A percentile compares a stretch with the other conserved stretches of the same genome.
phyloP scores from a whole-genome alignment of 2,113 vertebrate species.

The Todiramphus chloris region DNA sequence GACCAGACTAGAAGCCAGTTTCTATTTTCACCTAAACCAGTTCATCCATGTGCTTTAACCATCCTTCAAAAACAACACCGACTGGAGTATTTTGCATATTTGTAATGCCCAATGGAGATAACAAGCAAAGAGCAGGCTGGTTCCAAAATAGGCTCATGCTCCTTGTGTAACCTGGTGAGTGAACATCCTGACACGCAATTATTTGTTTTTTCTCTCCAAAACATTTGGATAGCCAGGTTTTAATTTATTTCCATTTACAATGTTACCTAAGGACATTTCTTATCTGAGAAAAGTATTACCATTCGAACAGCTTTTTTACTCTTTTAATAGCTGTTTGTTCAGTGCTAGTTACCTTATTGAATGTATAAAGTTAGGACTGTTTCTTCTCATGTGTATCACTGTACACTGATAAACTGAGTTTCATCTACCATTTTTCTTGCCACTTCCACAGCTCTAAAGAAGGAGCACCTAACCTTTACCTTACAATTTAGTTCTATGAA shows the following conservation, averaged over 20 bases:
- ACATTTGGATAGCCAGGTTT: conserved; percentile 26
- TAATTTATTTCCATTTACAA: conserved; percentile 60
- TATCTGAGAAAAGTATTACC: conserved; percentile 45
- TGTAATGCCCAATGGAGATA: conserved; percentile 13
- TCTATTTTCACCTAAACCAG: conserved; percentile 31
- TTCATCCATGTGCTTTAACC: background rate
- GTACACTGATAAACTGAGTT: conserved; percentile 8
- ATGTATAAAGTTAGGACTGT: conserved; percentile 8
- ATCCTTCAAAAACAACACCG: background rate
- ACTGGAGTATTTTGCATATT: background rate
- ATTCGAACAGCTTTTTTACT: background rate
- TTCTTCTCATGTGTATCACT: conserved; percentile 19
- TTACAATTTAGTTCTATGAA: conserved; percentile 27
- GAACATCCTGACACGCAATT: conserved; percentile 45
- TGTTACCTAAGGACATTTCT: conserved; percentile 55
- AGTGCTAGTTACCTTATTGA: background rate
- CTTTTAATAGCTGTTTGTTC: background rate
- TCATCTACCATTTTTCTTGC: conserved; percentile 37
- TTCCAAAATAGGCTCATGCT: conserved; percentile 37
- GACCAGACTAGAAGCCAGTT: conserved; percentile 10
- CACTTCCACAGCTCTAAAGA: conserved; percentile 22
- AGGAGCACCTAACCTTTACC: conserved; percentile 24
- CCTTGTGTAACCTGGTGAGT: conserved; percentile 12
- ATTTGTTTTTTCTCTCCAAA: conserved; percentile 41
- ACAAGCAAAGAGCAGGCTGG: background rate